phyloP scores from a whole-genome alignment of 2,797 vertebrate species.

The Sardinella longiceps region DNA sequence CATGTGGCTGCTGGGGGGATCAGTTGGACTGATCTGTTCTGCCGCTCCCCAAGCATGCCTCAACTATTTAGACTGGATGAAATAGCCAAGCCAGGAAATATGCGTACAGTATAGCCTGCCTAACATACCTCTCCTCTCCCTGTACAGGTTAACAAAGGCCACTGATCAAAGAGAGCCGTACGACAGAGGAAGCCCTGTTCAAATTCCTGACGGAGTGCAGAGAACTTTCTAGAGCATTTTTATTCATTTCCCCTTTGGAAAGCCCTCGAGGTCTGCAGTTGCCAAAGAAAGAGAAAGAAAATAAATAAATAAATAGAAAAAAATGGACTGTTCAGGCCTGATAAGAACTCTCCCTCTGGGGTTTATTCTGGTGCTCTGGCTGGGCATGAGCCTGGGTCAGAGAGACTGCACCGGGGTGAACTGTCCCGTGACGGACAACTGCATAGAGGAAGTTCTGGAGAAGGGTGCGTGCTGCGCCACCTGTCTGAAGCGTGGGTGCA shows the following conservation, averaged over 20 bases:
- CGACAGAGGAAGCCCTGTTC: conserved; percentile 4
- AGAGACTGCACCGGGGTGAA: conserved; percentile 83
- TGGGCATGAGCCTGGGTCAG: conserved; percentile 55
- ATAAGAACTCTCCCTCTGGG: conserved; percentile 43
- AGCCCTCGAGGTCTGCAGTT: not conserved
- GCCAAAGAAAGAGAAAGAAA: not conserved
- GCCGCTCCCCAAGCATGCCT: not conserved
- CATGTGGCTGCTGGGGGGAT: conserved; percentile 17
- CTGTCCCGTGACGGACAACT: conserved; percentile 82
- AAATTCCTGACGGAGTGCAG: not conserved
- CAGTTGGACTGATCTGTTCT: not conserved
- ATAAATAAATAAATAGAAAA: conserved; percentile 51
- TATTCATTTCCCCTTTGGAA: not conserved
- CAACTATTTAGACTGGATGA: conserved; percentile 54
- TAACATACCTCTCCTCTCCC: not conserved
- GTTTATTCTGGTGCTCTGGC: conserved; percentile 32
- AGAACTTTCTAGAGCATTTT: not conserved
- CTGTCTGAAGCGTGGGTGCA: conserved; percentile 84
- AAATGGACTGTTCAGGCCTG: conserved; percentile 61
- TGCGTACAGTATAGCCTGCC: conserved; percentile 42
- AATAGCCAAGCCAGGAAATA: conserved; percentile 62
- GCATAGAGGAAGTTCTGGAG: conserved; percentile 84
- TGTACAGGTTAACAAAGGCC: conserved; percentile 23
- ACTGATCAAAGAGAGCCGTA: conserved; percentile 2
- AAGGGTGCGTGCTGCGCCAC: conserved; percentile 82